Conservation (phyloP, 2,797 vertebrate genomes). For the Hypotaenidia philippensis region DNA sequence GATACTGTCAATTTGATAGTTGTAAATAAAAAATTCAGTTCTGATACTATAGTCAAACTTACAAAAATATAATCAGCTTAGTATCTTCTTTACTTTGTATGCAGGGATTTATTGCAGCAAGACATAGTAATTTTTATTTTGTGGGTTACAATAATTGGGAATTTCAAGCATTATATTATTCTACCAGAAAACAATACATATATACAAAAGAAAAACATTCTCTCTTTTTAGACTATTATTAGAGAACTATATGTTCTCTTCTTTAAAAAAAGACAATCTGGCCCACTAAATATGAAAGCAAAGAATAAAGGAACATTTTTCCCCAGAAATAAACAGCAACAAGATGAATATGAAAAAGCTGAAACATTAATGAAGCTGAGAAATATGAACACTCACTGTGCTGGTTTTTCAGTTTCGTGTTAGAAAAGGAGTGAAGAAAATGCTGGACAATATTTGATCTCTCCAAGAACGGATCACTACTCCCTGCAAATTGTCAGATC, state of each 20-base stretch:
- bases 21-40: neutral
- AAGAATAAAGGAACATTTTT: neutral
- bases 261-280: neutral
- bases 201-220: neutral
- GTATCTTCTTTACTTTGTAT: neutral
- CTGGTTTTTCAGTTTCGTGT: neutral
- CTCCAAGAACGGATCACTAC: neutral
- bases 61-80: neutral
- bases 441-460: neutral
- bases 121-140: neutral
- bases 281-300: neutral
- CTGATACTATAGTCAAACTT: neutral
- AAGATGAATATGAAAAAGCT: neutral
- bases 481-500: neutral
- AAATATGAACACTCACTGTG: slow-evolving; percentile 22
- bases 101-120: neutral
- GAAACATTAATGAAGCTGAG: neutral
- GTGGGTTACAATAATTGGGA: neutral
- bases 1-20: neutral
- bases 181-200: neutral
- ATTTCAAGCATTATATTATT: neutral
- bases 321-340: neutral
- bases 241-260: neutral
- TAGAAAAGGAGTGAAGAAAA: neutral
- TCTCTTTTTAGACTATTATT: slow-evolving; percentile 10